Evolutionary conservation across 2,888 invertebrate species (phyloP), one percentile per base, ranked within the genome.

Genomic region (Ashinkailepas kermadecensis): DNA sequence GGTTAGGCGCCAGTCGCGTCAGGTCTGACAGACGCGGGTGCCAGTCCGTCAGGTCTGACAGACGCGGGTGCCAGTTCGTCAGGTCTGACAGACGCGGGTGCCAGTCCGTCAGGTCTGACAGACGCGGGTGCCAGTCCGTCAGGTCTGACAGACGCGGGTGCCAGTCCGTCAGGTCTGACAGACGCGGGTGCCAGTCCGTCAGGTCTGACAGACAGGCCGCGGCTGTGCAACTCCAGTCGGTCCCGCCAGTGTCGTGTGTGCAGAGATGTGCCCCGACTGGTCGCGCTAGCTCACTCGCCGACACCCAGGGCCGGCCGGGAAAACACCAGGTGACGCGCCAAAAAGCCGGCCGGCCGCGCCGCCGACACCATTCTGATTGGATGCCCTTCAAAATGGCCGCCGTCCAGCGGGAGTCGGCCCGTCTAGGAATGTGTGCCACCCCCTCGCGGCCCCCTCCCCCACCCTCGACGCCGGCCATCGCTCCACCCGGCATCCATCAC

Each of bases 261-360:
- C 39, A 39, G 39, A 39, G 39, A 39, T 4, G 39, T 39, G 39
- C 4, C 39, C 15, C 74, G 12, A 74, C 21, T 74, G 56, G 74
- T 0, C 74, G 74, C 59, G 15, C 59, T 59, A 59, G 12, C 59
- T 11, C 59, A 8, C 39, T 6, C 70, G 39, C 70, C 54, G 56
- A 54, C 74, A 21, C 54, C 21, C 21, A 15, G 21, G 21, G 39
- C 39, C 70, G 39, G 18, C 9, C 74, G 4, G 12, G 59, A 59
- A 74, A 74, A 74, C 74, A 74, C 74, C 74, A 74, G 74, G 74
- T 74, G 74, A 54, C 74, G 54, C 74, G 54, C 21, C 74, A 15
- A 23, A 56, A 56, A 74, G 21, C 74, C 54, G 74, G 12, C 54
- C 54, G 56, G 7, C 54, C 56, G 54, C 54, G 54, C 54, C 13